phyloP scores from a whole-genome alignment of 1,140 invertebrate species.

The Aphis craccivora region DNA sequence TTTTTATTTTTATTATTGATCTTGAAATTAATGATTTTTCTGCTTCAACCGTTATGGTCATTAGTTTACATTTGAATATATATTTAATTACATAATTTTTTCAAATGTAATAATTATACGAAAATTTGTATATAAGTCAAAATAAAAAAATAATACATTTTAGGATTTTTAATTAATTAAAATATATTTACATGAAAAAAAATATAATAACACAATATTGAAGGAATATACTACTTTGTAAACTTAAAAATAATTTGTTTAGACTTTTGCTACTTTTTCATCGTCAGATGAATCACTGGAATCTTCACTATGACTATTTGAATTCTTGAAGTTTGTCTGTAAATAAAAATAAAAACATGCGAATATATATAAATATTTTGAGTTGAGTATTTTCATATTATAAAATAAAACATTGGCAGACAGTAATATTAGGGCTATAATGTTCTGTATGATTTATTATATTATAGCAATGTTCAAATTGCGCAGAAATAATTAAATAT shows the following conservation, averaged over 20 bases:
- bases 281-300: constrained; percentile 42
- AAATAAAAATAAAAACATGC: not conserved
- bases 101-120: not conserved
- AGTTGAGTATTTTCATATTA: not conserved
- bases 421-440: not conserved
- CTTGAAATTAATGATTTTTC: too few species aligned
- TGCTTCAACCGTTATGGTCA: too few species aligned
- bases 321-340: not conserved
- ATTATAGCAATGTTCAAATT: not conserved
- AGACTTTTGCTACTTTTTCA: constrained; percentile 49
- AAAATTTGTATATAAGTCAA: not conserved
- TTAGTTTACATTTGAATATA: not conserved
- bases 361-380: not conserved
- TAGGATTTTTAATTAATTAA: not conserved
- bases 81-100: not conserved
- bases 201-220: constrained; percentile 37
- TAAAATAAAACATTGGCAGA: not conserved
- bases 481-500: not conserved
- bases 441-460: not conserved
- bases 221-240: constrained; percentile 28
- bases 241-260: constrained; percentile 11
- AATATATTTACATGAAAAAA: constrained; percentile 48
- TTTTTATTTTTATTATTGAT: too few species aligned
- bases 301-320: constrained; percentile 33
- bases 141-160: not conserved